phyloP scores from a whole-genome alignment of 2,113 vertebrate genomes.

The Theristicus caerulescens region DNA sequence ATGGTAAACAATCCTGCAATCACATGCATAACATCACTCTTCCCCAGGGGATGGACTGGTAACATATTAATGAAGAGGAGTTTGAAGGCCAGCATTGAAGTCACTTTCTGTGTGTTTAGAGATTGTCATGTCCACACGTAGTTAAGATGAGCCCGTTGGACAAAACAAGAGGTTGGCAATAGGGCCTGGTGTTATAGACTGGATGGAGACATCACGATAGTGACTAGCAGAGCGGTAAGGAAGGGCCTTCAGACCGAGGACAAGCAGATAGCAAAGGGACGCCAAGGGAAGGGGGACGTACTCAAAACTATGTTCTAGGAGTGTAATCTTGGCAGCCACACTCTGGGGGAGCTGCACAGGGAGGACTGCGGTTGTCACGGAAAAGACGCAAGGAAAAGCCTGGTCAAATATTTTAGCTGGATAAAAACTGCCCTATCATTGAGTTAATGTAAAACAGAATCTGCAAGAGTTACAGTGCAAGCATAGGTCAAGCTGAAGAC shows the following conservation, averaged over 20 bases:
- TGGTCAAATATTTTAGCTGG: background rate
- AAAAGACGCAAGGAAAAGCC: background rate
- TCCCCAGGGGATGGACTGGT: background rate
- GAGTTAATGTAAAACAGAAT: slow-evolving; percentile 21
- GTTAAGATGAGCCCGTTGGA: background rate
- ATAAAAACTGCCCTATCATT: background rate
- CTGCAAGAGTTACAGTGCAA: background rate
- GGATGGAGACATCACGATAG: background rate
- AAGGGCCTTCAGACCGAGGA: background rate
- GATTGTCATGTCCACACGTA: background rate
- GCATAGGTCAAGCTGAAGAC: background rate
- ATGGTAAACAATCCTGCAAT: background rate
- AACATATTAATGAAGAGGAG: background rate
- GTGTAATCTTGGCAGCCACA: background rate
- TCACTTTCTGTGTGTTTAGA: background rate
- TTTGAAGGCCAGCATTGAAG: background rate
- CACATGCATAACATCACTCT: background rate
- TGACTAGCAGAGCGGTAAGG: background rate
- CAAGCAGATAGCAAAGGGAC: background rate
- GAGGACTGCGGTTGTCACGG: background rate
- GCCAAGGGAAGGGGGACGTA: accelerated
- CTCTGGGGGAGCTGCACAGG: background rate
- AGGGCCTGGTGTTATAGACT: background rate
- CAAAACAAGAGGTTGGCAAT: background rate
- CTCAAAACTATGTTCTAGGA: background rate